Evolutionary conservation across 1,140 invertebrate genomes (phyloP).

Genomic region (Copidosoma floridanum): DNA sequence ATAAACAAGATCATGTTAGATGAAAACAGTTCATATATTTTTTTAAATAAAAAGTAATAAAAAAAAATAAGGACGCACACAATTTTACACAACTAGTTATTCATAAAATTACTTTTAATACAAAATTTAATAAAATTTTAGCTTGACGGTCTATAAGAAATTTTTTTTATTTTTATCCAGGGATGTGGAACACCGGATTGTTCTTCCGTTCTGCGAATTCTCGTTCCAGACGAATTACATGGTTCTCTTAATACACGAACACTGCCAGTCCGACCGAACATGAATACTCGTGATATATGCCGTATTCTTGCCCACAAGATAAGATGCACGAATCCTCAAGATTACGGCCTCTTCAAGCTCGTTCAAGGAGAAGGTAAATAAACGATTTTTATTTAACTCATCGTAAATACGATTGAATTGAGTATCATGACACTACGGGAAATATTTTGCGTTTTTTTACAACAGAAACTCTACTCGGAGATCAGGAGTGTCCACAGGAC

Average conservation of each 20-base stretch:
- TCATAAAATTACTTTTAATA: neutral
- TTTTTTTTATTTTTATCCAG: constrained; percentile 50
- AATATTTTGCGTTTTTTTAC: neutral
- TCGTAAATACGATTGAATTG: neutral
- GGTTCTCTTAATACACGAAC: constrained; percentile 89
- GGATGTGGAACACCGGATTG: constrained; percentile 59
- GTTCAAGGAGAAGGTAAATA: constrained; percentile 82
- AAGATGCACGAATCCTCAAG: constrained; percentile 91
- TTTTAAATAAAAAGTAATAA: too few relatives aligned
- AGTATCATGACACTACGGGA: neutral
- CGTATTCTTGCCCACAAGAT: constrained; percentile 91
- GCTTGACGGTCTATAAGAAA: neutral
- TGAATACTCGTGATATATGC: constrained; percentile 88
- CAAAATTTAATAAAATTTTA: neutral
- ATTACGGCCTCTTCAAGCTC: constrained; percentile 91
- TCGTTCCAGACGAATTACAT: constrained; percentile 88
- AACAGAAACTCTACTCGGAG: constrained; percentile 82
- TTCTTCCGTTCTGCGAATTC: constrained; percentile 79
- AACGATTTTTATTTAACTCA: constrained; percentile 20
- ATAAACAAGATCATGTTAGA: too few relatives aligned
- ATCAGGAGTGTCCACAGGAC: constrained; percentile 88
- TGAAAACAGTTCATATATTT: too few relatives aligned
- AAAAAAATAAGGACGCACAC: too few relatives aligned
- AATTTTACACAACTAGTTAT: constrained; percentile 14
- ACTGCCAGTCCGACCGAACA: constrained; percentile 85